Evolutionary conservation across 2,113 vertebrate genomes (phyloP), one percentile per base, ranked within the genome.

Genomic region (Penelope pileata): DNA sequence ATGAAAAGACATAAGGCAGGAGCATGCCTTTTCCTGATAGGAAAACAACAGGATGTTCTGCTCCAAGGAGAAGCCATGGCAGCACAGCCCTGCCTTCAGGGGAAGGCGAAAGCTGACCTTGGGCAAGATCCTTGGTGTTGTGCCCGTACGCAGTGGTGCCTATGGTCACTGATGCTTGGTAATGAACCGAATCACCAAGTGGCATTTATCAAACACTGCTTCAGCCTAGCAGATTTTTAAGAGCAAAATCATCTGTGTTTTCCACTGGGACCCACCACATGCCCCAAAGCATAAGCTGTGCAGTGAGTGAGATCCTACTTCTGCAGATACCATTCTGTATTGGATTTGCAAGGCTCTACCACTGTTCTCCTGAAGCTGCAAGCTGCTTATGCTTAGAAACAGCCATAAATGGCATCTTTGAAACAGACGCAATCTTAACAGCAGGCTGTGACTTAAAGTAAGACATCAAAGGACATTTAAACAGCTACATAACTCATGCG

Each of bases 91-190:
- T 53, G 36, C 36, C 50, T 50, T 48, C 22, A 34, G 40, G 40
- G 30, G 53, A 80, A 54, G 68, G 23, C 0, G 1, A 70, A 76
- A 88, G 45, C 42, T 40, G 2, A 34, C n/a, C n/a, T 67, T 30
- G 47, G 60, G 24, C 12, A 32, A 30, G 42, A 24, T 0, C 0
- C 29, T 6, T 10, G 27, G 51, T 1, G 2, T 42, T 19, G 5
- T 0, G 10, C 24, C 50, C 38, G 1, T 2, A 14, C 0, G 1
- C 6, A 8, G 50, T 4, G 32, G 45, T 1, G 16, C 36, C 15
- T 24, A 42, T 0, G 7, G 77, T 18, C 63, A 9, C 21, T 23
- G 24, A n/a, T 21, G 1, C 79, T 48, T 36, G 10, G 2, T 1
- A 7, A 58, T 10, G 50, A 32, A 12, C 11, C 8, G 3, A 50